These are phyloP conservation scores for Hippocampus zosterae DNA, from an alignment of 2,113 vertebrate species.

Conservation along the genomic window DNA sequence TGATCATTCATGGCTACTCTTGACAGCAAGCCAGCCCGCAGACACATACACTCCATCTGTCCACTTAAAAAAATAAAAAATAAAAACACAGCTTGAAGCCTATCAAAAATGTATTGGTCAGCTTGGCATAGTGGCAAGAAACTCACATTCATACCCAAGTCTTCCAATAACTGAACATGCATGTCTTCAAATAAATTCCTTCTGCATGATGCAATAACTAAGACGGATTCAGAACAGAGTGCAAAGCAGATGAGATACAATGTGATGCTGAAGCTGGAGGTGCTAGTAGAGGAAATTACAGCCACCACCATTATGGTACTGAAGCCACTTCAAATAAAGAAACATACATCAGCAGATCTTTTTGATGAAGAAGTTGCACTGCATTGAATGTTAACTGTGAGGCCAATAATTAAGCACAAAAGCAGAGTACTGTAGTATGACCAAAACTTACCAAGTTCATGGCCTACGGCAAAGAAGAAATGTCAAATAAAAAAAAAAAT, in stretches of 20 bases:
- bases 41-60: constrained; percentile 9
- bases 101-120: background rate
- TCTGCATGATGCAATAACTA: constrained; percentile 50
- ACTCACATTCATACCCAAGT: constrained; percentile 2
- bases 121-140: background rate
- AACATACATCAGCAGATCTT: constrained; percentile 29
- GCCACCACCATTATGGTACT: constrained; percentile 51
- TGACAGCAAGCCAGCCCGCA: constrained; percentile 54
- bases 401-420: constrained; percentile 62
- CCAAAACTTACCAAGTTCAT: constrained; percentile 96
- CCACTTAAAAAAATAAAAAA: background rate
- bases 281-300: constrained; percentile 41
- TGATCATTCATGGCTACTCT: constrained; percentile 26
- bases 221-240: constrained; percentile 35
- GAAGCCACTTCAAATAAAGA: constrained; percentile 48
- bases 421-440: constrained; percentile 50
- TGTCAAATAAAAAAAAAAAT: constrained; percentile 49
- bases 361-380: constrained; percentile 41
- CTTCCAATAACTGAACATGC: constrained; percentile 7
- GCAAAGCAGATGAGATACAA: constrained; percentile 44
- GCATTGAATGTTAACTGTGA: constrained; percentile 47
- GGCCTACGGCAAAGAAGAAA: constrained; percentile 81
- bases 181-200: background rate
- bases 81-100: background rate
- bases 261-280: constrained; percentile 49